A percentile compares a stretch with the other conserved stretches of the same genome.
These are phyloP conservation scores for Clarias fuscus DNA, from an alignment of 2,797 vertebrate species.

Conservation along the genomic window DNA sequence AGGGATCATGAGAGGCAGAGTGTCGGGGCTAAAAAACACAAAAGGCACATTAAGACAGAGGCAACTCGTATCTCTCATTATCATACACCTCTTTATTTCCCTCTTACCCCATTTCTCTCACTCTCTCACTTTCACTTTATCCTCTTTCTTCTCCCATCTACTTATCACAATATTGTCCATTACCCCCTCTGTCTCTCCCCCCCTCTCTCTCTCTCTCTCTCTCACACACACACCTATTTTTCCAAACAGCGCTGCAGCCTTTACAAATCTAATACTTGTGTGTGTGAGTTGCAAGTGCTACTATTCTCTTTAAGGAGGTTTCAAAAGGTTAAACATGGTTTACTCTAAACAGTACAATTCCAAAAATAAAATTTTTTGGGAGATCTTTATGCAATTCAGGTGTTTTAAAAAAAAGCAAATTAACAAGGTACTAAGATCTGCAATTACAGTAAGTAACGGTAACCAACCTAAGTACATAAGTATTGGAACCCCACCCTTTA, in stretches of 20 bases:
- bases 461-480: background rate
- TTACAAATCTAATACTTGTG: background rate
- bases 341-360: background rate
- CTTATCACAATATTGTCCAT: background rate
- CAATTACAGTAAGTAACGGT: background rate
- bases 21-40: constrained; percentile 60
- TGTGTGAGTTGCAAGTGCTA: background rate
- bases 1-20: constrained; percentile 68
- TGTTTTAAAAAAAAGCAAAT: background rate
- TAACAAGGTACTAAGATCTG: background rate
- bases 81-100: constrained; percentile 36
- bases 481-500: background rate
- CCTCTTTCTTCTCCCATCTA: constrained; percentile 36
- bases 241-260: constrained; percentile 1
- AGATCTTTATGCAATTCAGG: background rate
- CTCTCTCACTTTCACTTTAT: background rate
- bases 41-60: constrained; percentile 66
- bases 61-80: constrained; percentile 59
- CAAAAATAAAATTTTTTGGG: background rate
- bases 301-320: background rate
- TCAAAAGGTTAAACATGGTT: background rate
- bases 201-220: background rate
- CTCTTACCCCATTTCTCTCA: constrained; percentile 24
- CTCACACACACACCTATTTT: constrained; percentile 22
- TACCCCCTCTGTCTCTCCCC: background rate